phyloP scores from a whole-genome alignment of 2,888 invertebrate genomes.

The Ophion slaviceki region DNA sequence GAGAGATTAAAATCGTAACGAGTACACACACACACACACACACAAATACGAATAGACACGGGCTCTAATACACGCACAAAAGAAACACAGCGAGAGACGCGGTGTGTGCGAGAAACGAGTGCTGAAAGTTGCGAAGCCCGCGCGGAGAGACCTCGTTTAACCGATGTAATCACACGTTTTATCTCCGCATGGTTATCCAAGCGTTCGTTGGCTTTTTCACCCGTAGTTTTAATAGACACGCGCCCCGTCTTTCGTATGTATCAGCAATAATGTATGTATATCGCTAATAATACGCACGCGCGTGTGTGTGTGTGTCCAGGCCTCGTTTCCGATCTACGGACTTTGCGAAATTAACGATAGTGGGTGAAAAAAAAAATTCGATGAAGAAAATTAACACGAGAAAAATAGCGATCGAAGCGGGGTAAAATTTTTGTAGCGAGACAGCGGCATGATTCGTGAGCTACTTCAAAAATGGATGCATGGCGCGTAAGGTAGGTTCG shows the following conservation, averaged over 20 bases:
- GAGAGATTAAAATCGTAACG: constrained; percentile 28
- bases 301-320: background rate
- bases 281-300: constrained; percentile 33
- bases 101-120: constrained; percentile 30
- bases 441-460: constrained; percentile 15
- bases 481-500: background rate
- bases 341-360: constrained; percentile 41
- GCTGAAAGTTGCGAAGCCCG: constrained; percentile 46
- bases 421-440: constrained; percentile 11
- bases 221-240: constrained; percentile 38
- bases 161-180: constrained; percentile 58
- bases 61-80: too few species aligned
- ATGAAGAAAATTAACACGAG: background rate
- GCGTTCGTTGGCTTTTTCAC: constrained; percentile 55
- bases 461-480: background rate
- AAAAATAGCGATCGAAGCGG: background rate
- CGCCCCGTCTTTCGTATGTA: constrained; percentile 19
- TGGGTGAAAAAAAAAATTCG: background rate
- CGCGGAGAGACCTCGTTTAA: constrained; percentile 54
- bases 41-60: background rate
- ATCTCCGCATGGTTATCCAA: constrained; percentile 52
- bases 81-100: background rate
- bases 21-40: constrained; percentile 1
- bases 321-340: constrained; percentile 17
- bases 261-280: constrained; percentile 5